Evolutionary conservation across 2,888 invertebrate species (phyloP).

Genomic region (Drosophila kanekoi): DNA sequence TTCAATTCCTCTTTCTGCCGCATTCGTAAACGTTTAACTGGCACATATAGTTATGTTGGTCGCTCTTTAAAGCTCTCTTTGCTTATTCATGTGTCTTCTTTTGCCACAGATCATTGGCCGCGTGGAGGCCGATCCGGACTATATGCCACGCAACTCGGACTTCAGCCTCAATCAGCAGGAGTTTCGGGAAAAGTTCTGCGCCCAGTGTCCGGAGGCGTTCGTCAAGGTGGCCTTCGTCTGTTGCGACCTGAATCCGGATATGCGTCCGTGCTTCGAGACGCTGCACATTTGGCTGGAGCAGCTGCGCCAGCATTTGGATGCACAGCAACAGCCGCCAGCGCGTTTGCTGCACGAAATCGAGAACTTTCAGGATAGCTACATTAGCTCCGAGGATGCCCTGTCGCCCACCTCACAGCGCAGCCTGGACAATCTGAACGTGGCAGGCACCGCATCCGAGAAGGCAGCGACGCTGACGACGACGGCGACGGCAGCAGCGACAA

Average conservation of each 20-base stretch:
- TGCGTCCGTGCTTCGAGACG: slow-evolving; percentile 95
- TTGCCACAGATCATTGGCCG: slow-evolving; percentile 93
- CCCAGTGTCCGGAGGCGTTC: slow-evolving; percentile 93
- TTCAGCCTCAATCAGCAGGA: slow-evolving; percentile 95
- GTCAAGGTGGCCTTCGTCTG: slow-evolving; percentile 95
- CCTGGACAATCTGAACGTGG: slow-evolving; percentile 81
- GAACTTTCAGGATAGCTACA: slow-evolving; percentile 87
- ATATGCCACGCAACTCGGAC: slow-evolving; percentile 94
- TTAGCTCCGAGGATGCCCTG: slow-evolving; percentile 84
- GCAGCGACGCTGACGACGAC: neutral
- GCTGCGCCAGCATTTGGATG: slow-evolving; percentile 90
- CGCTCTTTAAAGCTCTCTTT: neutral
- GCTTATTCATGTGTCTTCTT: neutral
- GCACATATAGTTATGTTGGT: neutral
- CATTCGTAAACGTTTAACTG: neutral
- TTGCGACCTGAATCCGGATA: slow-evolving; percentile 95
- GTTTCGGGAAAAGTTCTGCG: slow-evolving; percentile 94
- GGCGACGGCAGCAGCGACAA: slow-evolving; percentile 1
- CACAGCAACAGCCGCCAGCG: slow-evolving; percentile 88
- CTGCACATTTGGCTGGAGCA: slow-evolving; percentile 95
- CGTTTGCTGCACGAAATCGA: slow-evolving; percentile 90
- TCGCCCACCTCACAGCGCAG: slow-evolving; percentile 84
- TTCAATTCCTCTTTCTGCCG: neutral
- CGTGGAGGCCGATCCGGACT: slow-evolving; percentile 97
- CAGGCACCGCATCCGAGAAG: slow-evolving; percentile 7